Percentiles rank a stretch among this genome's conserved stretches.
phyloP scores from a whole-genome alignment of 2,113 vertebrate species.

The Ascaphus truei region DNA sequence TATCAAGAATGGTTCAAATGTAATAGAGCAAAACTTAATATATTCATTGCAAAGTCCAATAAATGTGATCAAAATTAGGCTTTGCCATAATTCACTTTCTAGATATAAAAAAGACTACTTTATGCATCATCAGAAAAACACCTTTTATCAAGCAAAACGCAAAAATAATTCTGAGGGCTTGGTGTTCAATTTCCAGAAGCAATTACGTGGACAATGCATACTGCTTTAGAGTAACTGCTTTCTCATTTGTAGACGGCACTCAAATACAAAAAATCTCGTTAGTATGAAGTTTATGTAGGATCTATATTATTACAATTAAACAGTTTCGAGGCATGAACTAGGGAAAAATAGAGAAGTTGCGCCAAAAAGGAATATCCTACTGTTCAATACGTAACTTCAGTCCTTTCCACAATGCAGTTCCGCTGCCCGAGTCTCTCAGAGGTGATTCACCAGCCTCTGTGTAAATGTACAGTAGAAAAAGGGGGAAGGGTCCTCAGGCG shows the following conservation, averaged over 20 bases:
- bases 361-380: too few relatives aligned
- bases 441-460: too few relatives aligned
- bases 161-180: neutral
- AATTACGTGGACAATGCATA: conserved; percentile 11
- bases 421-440: too few relatives aligned
- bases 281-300: too few relatives aligned
- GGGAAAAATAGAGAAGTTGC: too few relatives aligned
- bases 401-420: too few relatives aligned
- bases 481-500: too few relatives aligned
- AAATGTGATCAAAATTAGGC: conserved; percentile 3
- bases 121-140: neutral
- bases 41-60: neutral
- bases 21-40: neutral
- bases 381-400: too few relatives aligned
- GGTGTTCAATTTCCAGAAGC: conserved; percentile 15
- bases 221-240: neutral
- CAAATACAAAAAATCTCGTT: neutral
- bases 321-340: too few relatives aligned
- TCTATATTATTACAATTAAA: too few relatives aligned
- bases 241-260: neutral
- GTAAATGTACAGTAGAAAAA: too few relatives aligned
- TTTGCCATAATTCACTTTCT: conserved; percentile 1
- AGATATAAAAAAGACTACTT: neutral
- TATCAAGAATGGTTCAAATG: neutral
- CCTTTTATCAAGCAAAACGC: conserved; percentile 5